Evolutionary conservation across 2,113 vertebrate genomes (phyloP), one percentile per base, ranked within the genome.

Genomic region (Ceratotherium simum): DNA sequence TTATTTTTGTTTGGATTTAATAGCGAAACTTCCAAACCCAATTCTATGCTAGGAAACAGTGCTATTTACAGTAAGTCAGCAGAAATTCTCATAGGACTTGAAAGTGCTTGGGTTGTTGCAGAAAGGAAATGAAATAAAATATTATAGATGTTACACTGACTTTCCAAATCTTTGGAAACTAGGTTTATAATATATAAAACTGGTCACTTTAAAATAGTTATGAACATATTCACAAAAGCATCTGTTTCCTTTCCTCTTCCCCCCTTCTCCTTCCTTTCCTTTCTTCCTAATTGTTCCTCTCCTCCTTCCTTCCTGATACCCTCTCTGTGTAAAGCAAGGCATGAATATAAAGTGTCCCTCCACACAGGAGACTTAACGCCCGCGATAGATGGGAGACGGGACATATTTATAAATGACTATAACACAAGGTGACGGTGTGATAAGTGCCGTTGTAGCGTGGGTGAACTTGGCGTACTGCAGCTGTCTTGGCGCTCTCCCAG

Each of bases 1-100:
- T 69, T 90, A 91, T 86, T 96, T 97, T 91, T 87, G 51, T 97
- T 96, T 91, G 65, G 87, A 46, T 94, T 46, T 91, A 87, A 90
- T 85, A 91, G 36, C 75, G 65, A 65, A 58, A 12, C 13, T 95
- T 96, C 90, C 67, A 95, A 97, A 96, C 27, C 25, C 73, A 93
- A 21, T 70, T 7, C 13, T 75, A 27, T 48, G 48, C 72, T 82
- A 85, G 78, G 65, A 81, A 89, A 89, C 56, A 81, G 54, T 95
- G 54, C 46, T 90, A 27, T 90, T 97, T 87, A 42, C 3, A 80
- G 17, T 79, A 91, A 81, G 13, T 83, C 92, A 96, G 16, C 46
- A 92, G 91, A 80, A 94, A 78, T 92, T 5, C 9, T 88, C 54
- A 91, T 73, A 65, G 56, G 80, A 67, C 65, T 67, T 90, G 18